phyloP scores from a whole-genome alignment of 2,113 vertebrate genomes.

The Agelaius phoeniceus region DNA sequence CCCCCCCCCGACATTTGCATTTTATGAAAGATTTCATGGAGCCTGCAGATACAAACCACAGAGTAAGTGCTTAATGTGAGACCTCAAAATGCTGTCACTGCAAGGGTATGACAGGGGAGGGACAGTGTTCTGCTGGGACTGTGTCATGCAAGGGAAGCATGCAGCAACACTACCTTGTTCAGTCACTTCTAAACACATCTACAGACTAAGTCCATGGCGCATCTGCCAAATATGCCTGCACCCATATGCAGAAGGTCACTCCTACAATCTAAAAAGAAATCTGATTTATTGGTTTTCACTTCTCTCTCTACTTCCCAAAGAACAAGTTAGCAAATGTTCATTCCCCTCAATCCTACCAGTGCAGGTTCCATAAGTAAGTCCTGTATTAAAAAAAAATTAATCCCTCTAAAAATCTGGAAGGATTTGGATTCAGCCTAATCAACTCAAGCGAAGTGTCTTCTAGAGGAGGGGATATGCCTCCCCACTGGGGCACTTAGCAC shows the following conservation, averaged over 20 bases:
- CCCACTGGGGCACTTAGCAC: background rate
- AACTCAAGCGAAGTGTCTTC: background rate
- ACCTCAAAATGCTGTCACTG: background rate
- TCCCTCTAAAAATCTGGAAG: background rate
- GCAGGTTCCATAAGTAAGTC: background rate
- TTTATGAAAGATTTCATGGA: background rate
- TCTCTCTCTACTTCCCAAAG: background rate
- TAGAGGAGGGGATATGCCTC: background rate
- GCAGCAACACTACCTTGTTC: background rate
- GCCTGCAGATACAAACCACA: slow-evolving; percentile 7
- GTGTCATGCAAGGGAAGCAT: background rate
- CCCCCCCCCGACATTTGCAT: background rate
- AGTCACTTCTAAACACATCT: background rate
- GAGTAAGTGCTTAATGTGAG: background rate
- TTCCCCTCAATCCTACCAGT: background rate
- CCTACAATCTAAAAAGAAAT: background rate
- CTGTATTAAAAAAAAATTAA: background rate
- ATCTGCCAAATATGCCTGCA: background rate
- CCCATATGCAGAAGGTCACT: background rate
- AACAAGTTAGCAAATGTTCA: background rate
- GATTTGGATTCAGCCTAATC: background rate
- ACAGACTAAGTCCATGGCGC: background rate
- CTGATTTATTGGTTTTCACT: background rate
- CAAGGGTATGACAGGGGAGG: background rate
- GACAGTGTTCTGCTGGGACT: background rate